phyloP scores from a whole-genome alignment of 2,797 vertebrate genomes.

The Catharus ustulatus region DNA sequence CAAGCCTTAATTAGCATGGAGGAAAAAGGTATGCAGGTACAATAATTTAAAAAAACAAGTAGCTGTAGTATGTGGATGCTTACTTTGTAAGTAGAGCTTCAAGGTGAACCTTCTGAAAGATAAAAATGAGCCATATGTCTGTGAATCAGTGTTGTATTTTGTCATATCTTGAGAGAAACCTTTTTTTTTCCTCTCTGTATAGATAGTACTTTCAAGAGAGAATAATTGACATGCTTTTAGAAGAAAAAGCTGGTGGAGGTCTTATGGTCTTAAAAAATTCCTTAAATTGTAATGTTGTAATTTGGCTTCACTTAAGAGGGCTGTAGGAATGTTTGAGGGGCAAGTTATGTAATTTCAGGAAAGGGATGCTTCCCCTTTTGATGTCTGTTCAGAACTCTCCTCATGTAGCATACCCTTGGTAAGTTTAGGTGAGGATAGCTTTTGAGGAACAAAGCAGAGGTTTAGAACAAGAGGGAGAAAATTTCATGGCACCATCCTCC shows the following conservation, averaged over 20 bases:
- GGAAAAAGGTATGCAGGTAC: neutral
- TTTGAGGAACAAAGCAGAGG: neutral
- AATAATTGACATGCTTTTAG: fast-evolving
- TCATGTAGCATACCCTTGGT: neutral
- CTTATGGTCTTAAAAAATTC: fast-evolving
- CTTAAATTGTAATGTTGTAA: neutral
- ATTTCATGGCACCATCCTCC: neutral
- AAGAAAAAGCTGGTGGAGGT: neutral
- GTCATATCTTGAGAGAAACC: neutral
- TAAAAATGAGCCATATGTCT: neutral
- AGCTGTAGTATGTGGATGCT: neutral
- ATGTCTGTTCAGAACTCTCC: neutral
- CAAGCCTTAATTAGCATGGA: neutral
- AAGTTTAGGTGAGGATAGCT: neutral
- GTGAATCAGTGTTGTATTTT: neutral
- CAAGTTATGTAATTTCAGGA: neutral
- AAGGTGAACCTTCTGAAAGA: conserved; percentile 1
- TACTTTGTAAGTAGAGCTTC: neutral
- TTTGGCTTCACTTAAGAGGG: neutral
- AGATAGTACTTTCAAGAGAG: neutral
- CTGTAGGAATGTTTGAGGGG: neutral
- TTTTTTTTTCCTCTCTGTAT: neutral
- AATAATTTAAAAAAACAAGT: neutral
- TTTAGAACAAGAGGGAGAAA: neutral
- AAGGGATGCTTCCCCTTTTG: neutral